Base-by-base conservation (phyloP, 2,113 vertebrate species). In the Ceyx melanurus region DNA sequence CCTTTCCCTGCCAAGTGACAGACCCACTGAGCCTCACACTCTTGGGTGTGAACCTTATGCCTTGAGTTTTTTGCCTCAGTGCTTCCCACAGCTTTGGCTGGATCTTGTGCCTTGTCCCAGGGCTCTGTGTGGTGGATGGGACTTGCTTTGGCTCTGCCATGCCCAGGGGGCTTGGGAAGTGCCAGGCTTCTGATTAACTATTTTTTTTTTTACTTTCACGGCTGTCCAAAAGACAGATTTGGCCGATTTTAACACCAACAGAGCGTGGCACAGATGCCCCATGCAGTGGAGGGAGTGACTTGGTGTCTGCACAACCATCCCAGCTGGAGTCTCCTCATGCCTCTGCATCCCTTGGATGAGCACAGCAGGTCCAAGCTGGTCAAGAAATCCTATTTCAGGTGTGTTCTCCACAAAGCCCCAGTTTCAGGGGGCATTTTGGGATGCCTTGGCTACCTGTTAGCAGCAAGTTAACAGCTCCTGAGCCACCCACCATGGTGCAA, bases 201-300 rank as follows among this genome's bases (percentile, higher is more conserved):
- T 66, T 29, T 28, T 87, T 72, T n/a, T 19, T 22, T 57, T 12
- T 15, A 48, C n/a, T 54, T 90, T 68, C 58, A 25, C 33, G 43
- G 42, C 46, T 88, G 83, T 74, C 51, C 50, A 66, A 76, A 76
- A 31, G 40, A 28, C 6, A 72, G 40, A 33, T 77, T 21, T 90
- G 46, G 8, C 53, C 35, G 28, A 0, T 7, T 86, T 88, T 73
- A 80, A 28, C 46, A 29, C 17, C 3, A 5, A 0, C 4, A 6
- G 31, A 53, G 35, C 0, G 8, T 71, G 43, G 35, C 66, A 66
- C n/a, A 60, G 33, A 40, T 79, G 11, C 13, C 26, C 18, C 5
- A 5, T 29, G n/a, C 0, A 0, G 37, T 29, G 23, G 23, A 60
- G n/a, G 45, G 23, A 58, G n/a, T 0, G 5, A 79, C 17, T 0